Percentiles rank a stretch among this genome's conserved stretches.
These are phyloP conservation scores for Papilio demoleus DNA, from an alignment of 2,888 invertebrate genomes.

Conservation along the genomic window DNA sequence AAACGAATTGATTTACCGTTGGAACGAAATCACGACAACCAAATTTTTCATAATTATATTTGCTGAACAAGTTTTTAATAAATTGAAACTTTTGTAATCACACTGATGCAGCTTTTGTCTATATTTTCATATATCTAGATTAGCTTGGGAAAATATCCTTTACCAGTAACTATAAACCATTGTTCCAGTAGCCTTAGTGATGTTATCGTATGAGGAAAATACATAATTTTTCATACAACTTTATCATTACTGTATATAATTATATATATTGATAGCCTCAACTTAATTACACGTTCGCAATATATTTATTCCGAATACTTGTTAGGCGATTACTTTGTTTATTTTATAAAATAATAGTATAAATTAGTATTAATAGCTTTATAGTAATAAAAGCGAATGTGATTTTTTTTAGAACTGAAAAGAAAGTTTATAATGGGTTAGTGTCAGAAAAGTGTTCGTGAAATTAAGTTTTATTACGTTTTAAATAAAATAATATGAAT, in stretches of 20 bases:
- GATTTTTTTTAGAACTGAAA: background rate
- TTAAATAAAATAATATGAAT: too few relatives aligned
- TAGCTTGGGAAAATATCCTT: background rate
- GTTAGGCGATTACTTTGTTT: background rate
- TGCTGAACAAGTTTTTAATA: too few relatives aligned
- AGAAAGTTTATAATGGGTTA: too few relatives aligned
- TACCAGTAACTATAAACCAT: background rate
- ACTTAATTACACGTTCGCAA: background rate
- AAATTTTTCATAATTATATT: too few relatives aligned
- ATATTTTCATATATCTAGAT: background rate
- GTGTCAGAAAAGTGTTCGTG: too few relatives aligned
- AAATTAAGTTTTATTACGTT: too few relatives aligned
- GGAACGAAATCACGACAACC: too few relatives aligned
- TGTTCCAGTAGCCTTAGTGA: background rate
- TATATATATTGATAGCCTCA: background rate
- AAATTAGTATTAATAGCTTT: background rate
- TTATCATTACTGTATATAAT: slow-evolving; percentile 14
- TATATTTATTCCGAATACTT: background rate
- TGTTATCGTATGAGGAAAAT: slow-evolving; percentile 13
- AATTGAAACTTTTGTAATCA: too few relatives aligned
- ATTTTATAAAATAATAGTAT: background rate
- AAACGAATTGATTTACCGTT: too few relatives aligned
- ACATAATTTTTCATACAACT: slow-evolving; percentile 18
- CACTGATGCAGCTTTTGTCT: too few relatives aligned
- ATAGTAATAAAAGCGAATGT: background rate